These are phyloP conservation scores for Neotoma lepida DNA, from an alignment of 2,113 vertebrate species.

Conservation along the genomic window DNA sequence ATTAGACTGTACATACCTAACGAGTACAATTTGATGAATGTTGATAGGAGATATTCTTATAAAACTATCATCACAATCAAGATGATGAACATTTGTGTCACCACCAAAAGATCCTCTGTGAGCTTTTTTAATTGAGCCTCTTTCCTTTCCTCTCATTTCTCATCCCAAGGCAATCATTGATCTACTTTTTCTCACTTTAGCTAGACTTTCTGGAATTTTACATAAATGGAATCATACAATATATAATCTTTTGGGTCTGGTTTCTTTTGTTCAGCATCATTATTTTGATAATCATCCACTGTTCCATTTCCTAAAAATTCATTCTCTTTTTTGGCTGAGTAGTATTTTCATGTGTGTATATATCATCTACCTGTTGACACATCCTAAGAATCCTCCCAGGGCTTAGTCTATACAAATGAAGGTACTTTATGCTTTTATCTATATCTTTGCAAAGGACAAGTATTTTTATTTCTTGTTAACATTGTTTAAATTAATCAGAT, in stretches of 20 bases:
- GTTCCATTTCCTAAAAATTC: background rate
- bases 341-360: background rate
- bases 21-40: conserved; percentile 22
- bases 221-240: background rate
- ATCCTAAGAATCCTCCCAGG: background rate
- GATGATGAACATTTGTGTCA: conserved; percentile 9
- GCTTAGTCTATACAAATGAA: conserved; percentile 35
- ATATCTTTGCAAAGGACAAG: background rate
- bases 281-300: conserved; percentile 44
- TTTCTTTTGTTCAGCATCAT: conserved; percentile 44
- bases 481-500: background rate
- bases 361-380: background rate
- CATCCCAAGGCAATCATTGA: background rate
- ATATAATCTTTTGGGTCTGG: background rate
- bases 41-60: background rate
- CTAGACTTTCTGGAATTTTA: conserved; percentile 43
- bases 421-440: background rate
- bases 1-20: conserved; percentile 38
- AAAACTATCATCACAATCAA: conserved; percentile 32
- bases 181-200: conserved; percentile 39
- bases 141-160: background rate
- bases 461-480: conserved; percentile 26
- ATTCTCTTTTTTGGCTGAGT: background rate
- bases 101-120: conserved; percentile 7
- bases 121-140: background rate